Evolutionary conservation across 1,140 invertebrate genomes (phyloP).

Genomic region (Pachypsylla venusta): DNA sequence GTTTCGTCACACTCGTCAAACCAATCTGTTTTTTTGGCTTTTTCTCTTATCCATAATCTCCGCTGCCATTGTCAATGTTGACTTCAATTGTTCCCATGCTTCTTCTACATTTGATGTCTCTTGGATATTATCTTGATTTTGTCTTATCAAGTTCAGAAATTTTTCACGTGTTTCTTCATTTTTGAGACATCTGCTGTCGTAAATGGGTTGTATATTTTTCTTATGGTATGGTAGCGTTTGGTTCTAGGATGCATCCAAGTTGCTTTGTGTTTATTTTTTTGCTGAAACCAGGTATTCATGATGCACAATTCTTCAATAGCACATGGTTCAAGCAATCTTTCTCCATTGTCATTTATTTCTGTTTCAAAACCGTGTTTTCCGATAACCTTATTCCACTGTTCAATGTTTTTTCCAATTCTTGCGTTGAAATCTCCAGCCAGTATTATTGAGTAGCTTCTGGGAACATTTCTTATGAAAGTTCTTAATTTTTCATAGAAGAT

Average conservation of each 20-base stretch:
- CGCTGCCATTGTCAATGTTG: too few species aligned
- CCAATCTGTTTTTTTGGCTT: too few species aligned
- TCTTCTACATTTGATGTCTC: too few species aligned
- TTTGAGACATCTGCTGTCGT: not conserved
- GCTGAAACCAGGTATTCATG: not conserved
- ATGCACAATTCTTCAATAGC: not conserved
- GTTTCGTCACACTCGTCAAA: too few species aligned
- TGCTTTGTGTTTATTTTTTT: not conserved
- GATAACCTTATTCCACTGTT: not conserved
- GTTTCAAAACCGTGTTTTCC: not conserved
- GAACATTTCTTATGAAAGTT: not conserved
- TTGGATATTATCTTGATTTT: too few species aligned
- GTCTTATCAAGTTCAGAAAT: too few species aligned
- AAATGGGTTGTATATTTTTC: not conserved
- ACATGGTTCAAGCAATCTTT: not conserved
- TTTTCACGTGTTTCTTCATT: too few species aligned
- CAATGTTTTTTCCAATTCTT: not conserved
- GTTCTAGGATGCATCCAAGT: not conserved
- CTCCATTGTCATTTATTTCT: not conserved
- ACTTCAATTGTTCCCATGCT: too few species aligned
- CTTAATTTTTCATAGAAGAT: not conserved
- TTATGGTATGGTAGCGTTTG: not conserved
- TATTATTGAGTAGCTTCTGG: not conserved
- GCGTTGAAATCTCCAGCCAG: not conserved
- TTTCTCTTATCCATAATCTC: too few species aligned